Base-by-base conservation (phyloP, 2,888 invertebrate genomes). In the Trissolcus japonicus region DNA sequence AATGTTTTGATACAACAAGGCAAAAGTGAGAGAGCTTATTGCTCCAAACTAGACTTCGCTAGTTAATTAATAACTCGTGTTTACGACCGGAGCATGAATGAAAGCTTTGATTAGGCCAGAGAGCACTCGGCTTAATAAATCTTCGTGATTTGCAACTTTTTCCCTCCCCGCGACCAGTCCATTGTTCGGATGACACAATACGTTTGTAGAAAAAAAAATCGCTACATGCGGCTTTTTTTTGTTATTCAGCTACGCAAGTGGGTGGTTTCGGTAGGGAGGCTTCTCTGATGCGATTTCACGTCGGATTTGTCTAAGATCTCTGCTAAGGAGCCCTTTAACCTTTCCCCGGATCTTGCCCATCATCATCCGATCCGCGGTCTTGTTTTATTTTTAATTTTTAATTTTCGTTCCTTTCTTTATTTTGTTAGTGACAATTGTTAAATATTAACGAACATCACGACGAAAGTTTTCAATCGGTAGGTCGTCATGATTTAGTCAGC, bases 301-400 rank as follows among this genome's bases (percentile, higher is more conserved):
- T 91, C 90, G 91, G 92, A 92, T 92, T 92, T 91, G 90, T 91
- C 91, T 92, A 91, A 91, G 92, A 91, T 92, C 91, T 91, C 83
- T 86, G 90, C 89, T 90, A 88, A 89, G 89, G 87, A 89, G 88
- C 85, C 86, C 87, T 86, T 86, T 84, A 86, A 85, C 87, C 84
- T 83, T 80, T 63, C 66, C 46, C 40, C 51, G 6, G 80, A 75
- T 77, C 67, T 80, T 51, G 14, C 17, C 43, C 43, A 6, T 16
- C 17, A 3, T 25, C 25, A 25, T 25, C 25, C 2, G 3, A 25
- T 6, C 25, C 25, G 25, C 25, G 57, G 59, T 54, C 59, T 65
- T 46, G 54, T 56, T 61, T 43, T 60, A 55, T 59, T 59, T 35
- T 48, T 55, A 21, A 48, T 68, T 41, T 66, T 61, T 55, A 46